Evolutionary conservation across 2,797 vertebrate genomes (phyloP).

Genomic region (Aselliscus stoliczkanus): DNA sequence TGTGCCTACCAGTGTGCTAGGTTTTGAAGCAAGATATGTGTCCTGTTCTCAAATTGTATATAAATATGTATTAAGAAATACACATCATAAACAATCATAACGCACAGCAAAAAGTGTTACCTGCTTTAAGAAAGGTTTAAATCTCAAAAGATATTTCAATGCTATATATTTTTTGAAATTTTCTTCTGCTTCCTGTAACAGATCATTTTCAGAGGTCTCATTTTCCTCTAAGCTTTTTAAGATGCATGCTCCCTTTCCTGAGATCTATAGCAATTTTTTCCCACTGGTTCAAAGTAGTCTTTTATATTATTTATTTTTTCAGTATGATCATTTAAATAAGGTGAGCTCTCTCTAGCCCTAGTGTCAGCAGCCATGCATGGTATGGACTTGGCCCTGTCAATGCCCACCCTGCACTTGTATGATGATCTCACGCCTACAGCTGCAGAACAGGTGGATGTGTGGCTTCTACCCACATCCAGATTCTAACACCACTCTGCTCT

Average conservation of each 20-base stretch:
- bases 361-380: neutral
- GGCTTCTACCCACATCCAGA: neutral
- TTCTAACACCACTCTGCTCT: neutral
- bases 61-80: neutral
- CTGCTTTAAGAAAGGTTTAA: neutral
- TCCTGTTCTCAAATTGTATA: neutral
- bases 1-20: neutral
- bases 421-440: neutral
- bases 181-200: neutral
- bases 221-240: constrained; percentile 21
- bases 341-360: neutral
- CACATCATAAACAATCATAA: neutral
- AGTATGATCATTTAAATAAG: neutral
- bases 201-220: neutral
- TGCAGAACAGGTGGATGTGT: neutral
- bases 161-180: neutral
- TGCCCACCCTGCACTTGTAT: neutral
- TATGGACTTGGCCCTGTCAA: neutral
- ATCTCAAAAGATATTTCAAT: neutral
- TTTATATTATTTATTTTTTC: neutral
- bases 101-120: neutral
- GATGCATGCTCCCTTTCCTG: neutral
- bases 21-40: neutral
- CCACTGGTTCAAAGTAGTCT: neutral
- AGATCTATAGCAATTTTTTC: neutral